A percentile compares a stretch with the other conserved stretches of the same genome.
phyloP scores from a whole-genome alignment of 2,113 vertebrate species.

The Elephantulus edwardii region DNA sequence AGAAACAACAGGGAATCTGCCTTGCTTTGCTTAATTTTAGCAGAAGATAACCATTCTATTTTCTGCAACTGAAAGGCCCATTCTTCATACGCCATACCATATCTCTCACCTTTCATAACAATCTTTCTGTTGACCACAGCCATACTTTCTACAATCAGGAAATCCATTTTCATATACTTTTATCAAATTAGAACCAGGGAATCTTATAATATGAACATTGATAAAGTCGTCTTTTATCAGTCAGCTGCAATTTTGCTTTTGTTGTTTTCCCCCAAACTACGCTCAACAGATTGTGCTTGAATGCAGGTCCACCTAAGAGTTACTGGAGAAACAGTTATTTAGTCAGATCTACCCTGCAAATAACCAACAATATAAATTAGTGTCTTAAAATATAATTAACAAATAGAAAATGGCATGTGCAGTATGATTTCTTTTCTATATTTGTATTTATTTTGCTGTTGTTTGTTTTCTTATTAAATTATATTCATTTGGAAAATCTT shows the following conservation, averaged over 20 bases:
- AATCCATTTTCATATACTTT: conserved; percentile 58
- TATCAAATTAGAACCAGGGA: conserved; percentile 60
- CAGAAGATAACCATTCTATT: conserved; percentile 45
- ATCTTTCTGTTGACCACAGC: conserved; percentile 50
- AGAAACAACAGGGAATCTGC: not conserved
- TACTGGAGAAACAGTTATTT: not conserved
- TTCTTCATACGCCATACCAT: conserved; percentile 35
- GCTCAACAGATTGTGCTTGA: conserved; percentile 25
- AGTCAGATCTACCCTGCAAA: not conserved
- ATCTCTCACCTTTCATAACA: conserved; percentile 52
- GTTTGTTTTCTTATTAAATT: not conserved
- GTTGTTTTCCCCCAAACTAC: not conserved
- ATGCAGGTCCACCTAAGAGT: not conserved
- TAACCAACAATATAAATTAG: not conserved
- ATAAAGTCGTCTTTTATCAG: conserved; percentile 27
- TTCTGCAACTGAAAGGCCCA: not conserved
- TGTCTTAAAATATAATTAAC: not conserved
- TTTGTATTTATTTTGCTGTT: not conserved
- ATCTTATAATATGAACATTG: conserved; percentile 16
- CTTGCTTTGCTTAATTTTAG: conserved; percentile 40
- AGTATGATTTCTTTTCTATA: not conserved
- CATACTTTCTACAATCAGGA: conserved; percentile 43
- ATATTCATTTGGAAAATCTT: conserved; percentile 4
- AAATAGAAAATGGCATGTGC: conserved; percentile 1
- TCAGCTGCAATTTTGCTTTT: conserved; percentile 4